Conservation (phyloP, 2,797 vertebrate genomes). For the Capromys pilorides region DNA sequence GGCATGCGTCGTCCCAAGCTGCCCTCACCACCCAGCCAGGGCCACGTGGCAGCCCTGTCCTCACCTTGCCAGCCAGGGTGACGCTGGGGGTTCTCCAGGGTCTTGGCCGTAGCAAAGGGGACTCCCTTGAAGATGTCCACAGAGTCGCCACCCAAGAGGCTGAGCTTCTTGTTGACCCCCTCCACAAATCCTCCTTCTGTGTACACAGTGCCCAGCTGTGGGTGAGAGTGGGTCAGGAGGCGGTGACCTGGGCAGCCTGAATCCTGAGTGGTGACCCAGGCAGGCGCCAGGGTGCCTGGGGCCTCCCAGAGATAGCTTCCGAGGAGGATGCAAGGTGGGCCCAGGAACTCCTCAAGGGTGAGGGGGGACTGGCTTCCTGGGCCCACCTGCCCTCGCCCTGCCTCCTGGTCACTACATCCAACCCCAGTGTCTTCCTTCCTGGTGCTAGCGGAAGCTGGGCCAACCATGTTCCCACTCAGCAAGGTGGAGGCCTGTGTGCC, state of each 20-base stretch:
- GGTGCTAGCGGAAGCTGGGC: neutral
- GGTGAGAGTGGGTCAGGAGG: neutral
- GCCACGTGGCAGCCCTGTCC: neutral
- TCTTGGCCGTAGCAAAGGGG: slow-evolving; percentile 90
- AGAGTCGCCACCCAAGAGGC: slow-evolving; percentile 80
- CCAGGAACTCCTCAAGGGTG: fast-evolving
- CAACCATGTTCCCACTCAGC: neutral
- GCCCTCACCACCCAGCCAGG: fast-evolving
- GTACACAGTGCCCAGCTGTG: slow-evolving; percentile 87
- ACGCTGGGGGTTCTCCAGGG: slow-evolving; percentile 89
- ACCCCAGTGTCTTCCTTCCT: neutral
- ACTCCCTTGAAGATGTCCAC: slow-evolving; percentile 94
- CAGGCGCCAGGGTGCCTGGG: no score
- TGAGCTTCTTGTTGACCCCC: slow-evolving; percentile 88
- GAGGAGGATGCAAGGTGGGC: no score
- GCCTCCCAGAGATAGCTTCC: neutral
- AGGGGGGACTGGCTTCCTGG: no score
- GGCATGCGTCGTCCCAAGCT: neutral
- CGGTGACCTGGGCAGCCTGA: neutral
- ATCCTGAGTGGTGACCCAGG: no score
- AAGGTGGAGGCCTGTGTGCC: neutral
- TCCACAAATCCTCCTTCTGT: slow-evolving; percentile 94
- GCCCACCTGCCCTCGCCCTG: no score
- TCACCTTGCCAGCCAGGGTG: slow-evolving; percentile 95
- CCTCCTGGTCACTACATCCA: neutral